Conservation (phyloP, 2,888 invertebrate genomes). For the Acrobeloides nanus region DNA sequence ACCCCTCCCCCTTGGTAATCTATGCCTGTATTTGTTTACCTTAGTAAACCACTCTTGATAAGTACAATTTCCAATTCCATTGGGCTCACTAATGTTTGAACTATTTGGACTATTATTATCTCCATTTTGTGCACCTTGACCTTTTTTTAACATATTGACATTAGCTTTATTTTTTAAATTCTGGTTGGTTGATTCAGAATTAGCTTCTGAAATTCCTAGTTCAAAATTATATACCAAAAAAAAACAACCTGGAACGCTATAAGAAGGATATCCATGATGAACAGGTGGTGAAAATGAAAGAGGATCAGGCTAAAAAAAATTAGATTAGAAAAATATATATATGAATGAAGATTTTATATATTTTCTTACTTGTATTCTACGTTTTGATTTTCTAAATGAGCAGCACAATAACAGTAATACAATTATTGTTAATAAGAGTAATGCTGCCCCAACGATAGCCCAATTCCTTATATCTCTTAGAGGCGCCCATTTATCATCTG, state of each 20-base stretch:
- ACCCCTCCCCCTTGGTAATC: no score
- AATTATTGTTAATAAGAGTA: constrained; percentile 14
- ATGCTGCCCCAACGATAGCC: constrained; percentile 12
- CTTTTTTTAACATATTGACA: no score
- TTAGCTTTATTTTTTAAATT: no score
- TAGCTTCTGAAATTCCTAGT: no score
- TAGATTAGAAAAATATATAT: no score
- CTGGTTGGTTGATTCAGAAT: no score
- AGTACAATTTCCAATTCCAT: constrained; percentile 50
- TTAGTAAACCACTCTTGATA: constrained; percentile 50
- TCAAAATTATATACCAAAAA: no score
- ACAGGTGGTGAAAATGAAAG: constrained; percentile 9
- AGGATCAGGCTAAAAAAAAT: constrained; percentile 12
- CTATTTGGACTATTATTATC: constrained; percentile 2
- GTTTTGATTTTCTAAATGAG: constrained; percentile 20
- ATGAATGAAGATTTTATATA: no score
- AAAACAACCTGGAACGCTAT: no score
- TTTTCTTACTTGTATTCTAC: constrained; percentile 23
- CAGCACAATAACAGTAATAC: constrained; percentile 21
- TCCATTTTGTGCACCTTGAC: no score
- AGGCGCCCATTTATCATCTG: constrained; percentile 19
- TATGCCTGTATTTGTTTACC: no score
- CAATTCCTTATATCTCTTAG: constrained; percentile 14
- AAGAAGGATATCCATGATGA: no score
- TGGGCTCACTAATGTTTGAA: constrained; percentile 18